Conservation (phyloP, 1,140 invertebrate genomes). For the Zophobas morio region DNA sequence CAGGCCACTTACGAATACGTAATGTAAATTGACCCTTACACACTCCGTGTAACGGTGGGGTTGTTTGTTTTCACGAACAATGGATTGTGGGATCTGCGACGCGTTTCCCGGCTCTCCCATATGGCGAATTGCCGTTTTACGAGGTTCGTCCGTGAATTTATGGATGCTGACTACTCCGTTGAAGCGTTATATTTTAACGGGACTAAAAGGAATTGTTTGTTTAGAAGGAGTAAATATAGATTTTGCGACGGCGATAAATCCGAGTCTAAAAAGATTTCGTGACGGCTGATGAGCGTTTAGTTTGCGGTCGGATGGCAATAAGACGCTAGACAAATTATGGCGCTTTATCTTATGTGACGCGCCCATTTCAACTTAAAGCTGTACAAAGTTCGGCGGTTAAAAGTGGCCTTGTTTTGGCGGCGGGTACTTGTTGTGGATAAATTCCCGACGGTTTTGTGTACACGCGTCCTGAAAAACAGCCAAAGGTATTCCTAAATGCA, state of each 20-base stretch:
- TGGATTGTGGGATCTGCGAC: not conserved
- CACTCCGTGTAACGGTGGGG: not conserved
- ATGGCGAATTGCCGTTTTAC: conserved; percentile 5
- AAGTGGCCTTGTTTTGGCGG: conserved; percentile 10
- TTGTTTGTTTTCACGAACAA: not conserved
- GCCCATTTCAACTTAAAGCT: conserved; percentile 21
- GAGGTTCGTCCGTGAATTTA: conserved; percentile 4
- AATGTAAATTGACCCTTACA: conserved; percentile 32
- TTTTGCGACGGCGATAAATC: not conserved
- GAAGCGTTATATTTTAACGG: conserved; percentile 14
- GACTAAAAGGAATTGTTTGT: not conserved
- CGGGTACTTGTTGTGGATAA: conserved; percentile 8
- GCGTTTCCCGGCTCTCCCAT: not conserved
- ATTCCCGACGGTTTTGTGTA: not conserved
- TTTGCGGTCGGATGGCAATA: not conserved
- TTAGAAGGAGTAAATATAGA: not conserved
- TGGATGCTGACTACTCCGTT: conserved; percentile 1
- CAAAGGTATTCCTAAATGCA: too few species aligned
- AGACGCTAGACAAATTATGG: conserved; percentile 21
- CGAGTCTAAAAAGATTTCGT: not conserved
- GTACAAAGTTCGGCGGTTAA: conserved; percentile 21
- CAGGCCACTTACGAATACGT: conserved; percentile 30
- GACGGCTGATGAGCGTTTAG: not conserved
- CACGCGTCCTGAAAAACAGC: too few species aligned
- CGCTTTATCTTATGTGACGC: conserved; percentile 14